phyloP scores from a whole-genome alignment of 1,140 invertebrate genomes.

The Ephestia elutella region DNA sequence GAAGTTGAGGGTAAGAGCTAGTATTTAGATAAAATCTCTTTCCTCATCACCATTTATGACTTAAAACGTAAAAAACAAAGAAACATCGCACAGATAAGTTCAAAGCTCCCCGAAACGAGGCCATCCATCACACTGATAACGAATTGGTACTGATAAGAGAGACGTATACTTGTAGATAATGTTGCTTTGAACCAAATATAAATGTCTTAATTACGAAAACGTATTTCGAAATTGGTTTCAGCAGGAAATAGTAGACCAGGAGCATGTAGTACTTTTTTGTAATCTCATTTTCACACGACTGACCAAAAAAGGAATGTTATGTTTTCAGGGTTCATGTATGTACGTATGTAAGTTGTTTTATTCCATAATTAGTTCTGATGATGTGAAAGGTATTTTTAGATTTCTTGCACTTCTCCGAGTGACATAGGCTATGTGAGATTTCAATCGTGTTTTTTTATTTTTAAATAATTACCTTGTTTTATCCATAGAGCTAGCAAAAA shows the following conservation, averaged over 20 bases:
- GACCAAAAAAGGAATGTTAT: too few species aligned
- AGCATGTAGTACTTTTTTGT: too few species aligned
- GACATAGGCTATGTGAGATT: too few species aligned
- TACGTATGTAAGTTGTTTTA: too few species aligned
- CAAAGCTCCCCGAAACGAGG: not conserved
- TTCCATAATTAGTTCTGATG: too few species aligned
- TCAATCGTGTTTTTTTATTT: too few species aligned
- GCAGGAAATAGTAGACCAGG: not conserved
- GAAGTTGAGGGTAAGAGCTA: not conserved
- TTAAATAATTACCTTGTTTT: too few species aligned
- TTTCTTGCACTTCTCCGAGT: too few species aligned
- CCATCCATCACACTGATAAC: conserved; percentile 20
- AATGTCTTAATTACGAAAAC: not conserved
- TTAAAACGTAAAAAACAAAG: not conserved
- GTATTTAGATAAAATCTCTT: not conserved
- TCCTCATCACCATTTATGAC: not conserved
- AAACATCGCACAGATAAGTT: not conserved
- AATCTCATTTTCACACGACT: too few species aligned
- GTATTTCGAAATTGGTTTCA: not conserved
- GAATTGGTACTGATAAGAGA: conserved; percentile 24
- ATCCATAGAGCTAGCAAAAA: too few species aligned
- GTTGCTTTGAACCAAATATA: conserved; percentile 3
- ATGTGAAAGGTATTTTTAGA: too few species aligned
- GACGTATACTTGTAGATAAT: not conserved
- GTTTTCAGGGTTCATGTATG: too few species aligned